Percentiles rank a stretch among this genome's conserved stretches.
Conservation (phyloP, 2,113 vertebrate species). For the Promerops cafer region DNA sequence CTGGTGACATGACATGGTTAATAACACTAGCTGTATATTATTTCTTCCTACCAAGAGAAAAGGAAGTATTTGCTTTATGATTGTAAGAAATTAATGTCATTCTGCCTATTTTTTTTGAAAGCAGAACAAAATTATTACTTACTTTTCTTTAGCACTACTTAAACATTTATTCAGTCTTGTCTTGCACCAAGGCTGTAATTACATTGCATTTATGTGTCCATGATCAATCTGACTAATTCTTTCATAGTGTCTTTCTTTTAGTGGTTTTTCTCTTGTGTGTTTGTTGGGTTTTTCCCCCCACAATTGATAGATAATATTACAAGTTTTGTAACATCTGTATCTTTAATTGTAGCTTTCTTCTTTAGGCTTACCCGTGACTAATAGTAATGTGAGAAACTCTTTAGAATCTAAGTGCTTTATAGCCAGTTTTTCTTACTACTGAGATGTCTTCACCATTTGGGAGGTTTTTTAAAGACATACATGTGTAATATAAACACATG, state of each 20-base stretch:
- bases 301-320: neutral
- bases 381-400: neutral
- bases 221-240: neutral
- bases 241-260: neutral
- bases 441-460: neutral
- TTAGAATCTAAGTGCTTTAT: neutral
- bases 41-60: neutral
- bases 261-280: neutral
- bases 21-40: neutral
- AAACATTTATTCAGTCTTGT: neutral
- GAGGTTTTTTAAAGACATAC: neutral
- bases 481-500: neutral
- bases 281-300: rapidly evolving
- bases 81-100: neutral
- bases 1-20: neutral
- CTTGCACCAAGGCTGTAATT: neutral
- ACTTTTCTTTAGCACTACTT: neutral
- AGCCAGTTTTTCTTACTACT: neutral
- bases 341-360: neutral
- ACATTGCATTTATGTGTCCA: neutral
- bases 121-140: neutral
- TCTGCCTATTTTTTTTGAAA: neutral
- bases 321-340: neutral
- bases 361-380: neutral
- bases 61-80: neutral